Evolutionary conservation across 2,797 vertebrate genomes (phyloP).

Genomic region (Lates japonicus): DNA sequence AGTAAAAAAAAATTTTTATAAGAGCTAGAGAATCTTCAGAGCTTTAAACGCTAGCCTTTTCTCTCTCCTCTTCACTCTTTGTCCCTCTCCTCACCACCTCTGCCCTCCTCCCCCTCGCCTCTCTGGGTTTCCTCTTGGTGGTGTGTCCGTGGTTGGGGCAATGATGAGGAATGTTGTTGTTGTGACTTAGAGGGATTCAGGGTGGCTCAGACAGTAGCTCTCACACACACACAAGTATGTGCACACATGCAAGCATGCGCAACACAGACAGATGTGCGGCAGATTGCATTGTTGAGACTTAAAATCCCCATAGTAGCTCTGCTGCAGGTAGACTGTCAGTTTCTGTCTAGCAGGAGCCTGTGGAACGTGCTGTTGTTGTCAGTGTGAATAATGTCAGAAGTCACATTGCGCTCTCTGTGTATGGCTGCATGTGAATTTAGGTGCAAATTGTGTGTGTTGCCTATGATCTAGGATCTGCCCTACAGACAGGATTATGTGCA

Average conservation of each 20-base stretch:
- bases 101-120: constrained; percentile 36
- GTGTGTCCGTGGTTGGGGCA: constrained; percentile 70
- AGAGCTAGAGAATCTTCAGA: constrained; percentile 27
- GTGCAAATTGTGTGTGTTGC: constrained; percentile 44
- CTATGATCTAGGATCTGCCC: constrained; percentile 52
- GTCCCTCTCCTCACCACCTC: constrained; percentile 55
- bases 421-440: constrained; percentile 18
- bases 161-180: constrained; percentile 83
- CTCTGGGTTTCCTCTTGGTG: constrained; percentile 63
- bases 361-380: constrained; percentile 24
- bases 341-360: constrained; percentile 13
- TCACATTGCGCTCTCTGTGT: constrained; percentile 3
- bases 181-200: constrained; percentile 74
- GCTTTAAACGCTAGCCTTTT: constrained; percentile 25
- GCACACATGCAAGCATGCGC: constrained; percentile 39
- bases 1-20: constrained; percentile 12
- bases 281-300: constrained; percentile 56
- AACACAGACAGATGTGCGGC: constrained; percentile 58
- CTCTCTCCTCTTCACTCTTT: constrained; percentile 35
- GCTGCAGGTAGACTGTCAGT: constrained; percentile 50
- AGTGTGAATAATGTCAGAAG: constrained; percentile 10
- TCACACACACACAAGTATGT: constrained; percentile 48
- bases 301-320: constrained; percentile 20
- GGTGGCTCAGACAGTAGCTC: constrained; percentile 73
- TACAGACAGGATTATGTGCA: constrained; percentile 72